Conservation (phyloP, 2,797 vertebrate species). For the Poecilia gillii region DNA sequence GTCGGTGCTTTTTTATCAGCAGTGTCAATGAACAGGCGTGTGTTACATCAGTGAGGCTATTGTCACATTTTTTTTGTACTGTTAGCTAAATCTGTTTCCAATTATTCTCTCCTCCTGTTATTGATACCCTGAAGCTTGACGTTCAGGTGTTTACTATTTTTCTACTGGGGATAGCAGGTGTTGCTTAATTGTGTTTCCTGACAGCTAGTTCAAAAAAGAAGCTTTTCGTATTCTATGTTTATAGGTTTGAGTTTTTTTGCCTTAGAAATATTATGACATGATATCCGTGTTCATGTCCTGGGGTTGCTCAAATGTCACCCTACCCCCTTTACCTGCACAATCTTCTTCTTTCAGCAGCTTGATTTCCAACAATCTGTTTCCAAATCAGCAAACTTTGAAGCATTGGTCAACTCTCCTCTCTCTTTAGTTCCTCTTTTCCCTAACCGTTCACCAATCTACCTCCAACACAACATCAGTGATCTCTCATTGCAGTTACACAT, state of each 20-base stretch:
- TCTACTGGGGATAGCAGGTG: conserved; percentile 7
- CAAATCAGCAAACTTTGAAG: too few species aligned
- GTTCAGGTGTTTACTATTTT: conserved; percentile 12
- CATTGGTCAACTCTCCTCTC: too few species aligned
- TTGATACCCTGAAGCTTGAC: conserved; percentile 14
- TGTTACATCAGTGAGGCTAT: conserved; percentile 7
- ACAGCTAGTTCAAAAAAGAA: conserved; percentile 9
- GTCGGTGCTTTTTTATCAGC: conserved; percentile 12
- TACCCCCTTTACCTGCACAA: too few species aligned
- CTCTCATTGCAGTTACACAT: too few species aligned
- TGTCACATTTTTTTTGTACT: conserved; percentile 19
- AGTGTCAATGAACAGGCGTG: conserved; percentile 12
- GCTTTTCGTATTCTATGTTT: conserved; percentile 13
- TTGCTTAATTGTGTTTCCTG: conserved; percentile 23
- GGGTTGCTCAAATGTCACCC: too few species aligned
- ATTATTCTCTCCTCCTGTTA: conserved; percentile 34
- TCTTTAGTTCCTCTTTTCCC: too few species aligned
- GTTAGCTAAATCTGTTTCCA: conserved; percentile 27
- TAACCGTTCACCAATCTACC: too few species aligned
- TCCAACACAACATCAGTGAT: too few species aligned
- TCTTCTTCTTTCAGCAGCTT: too few species aligned
- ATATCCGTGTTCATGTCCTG: too few species aligned
- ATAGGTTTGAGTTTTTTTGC: not conserved
- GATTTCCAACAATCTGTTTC: too few species aligned
- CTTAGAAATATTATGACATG: too few species aligned